Base-by-base conservation (phyloP, 2,888 invertebrate genomes). In the Temnothorax rugatulus region DNA sequence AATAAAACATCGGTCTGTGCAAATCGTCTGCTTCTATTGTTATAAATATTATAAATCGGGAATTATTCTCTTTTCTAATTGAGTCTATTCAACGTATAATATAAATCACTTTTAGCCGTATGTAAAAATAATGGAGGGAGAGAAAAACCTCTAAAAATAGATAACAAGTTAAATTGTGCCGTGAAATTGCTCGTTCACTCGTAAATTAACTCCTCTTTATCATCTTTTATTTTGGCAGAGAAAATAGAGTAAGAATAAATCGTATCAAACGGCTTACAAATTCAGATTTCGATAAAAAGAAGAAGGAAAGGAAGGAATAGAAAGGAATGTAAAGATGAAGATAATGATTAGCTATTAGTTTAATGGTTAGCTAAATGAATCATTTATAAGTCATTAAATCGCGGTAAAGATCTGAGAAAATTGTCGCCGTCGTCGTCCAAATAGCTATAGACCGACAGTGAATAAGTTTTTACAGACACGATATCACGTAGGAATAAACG, bases 381-480 rank as follows among this genome's bases (percentile, higher is more conserved):
- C 41, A 77, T 77, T 44, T 34, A 34, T 34, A 34, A 34, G 34
- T 34, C 34, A 34, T 34, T 34, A 54, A 77, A 29, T 34, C 11
- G 41, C 29, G n/a, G 29, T n/a, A 68, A 68, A 57, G 41, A 68
- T 77, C 68, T 54, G 54, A 68, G 41, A 41, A 44, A 54, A 68
- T 68, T 68, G 15, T 52, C 54, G 21, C 41, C 29, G 13, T 41
- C n/a, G 15, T 25, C 15, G 15, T 44, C 7, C 68, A 77, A 68
- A 66, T 50, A 34, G 21, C n/a, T 54, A 8, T 9, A 41, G 77
- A 15, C 25, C 15, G 13, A 54, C 5, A 13, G 50, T 29, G 61
- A 83, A 83, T 76, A 86, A 85, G 75, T 84, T 84, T 83, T 87
- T 83, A 73, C 57, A 71, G 63, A 77, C 66, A 61, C 69, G 18